These are phyloP conservation scores for Taenaris catops DNA, from an alignment of 2,888 invertebrate genomes.

Conservation along the genomic window DNA sequence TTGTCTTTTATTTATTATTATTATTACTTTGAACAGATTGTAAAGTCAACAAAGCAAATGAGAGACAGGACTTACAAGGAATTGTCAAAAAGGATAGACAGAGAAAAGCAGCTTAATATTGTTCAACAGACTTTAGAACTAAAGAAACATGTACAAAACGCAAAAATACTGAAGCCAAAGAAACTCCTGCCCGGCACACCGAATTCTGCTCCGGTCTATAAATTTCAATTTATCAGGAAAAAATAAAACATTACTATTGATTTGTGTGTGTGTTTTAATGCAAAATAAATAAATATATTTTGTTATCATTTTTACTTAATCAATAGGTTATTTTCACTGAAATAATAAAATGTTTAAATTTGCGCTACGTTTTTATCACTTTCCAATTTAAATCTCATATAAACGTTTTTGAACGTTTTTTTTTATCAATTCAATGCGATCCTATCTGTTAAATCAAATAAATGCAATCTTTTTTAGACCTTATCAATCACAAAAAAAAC, in stretches of 20 bases:
- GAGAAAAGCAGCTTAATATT: constrained; percentile 87
- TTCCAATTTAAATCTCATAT: no score
- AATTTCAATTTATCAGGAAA: constrained; percentile 91
- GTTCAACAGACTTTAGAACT: constrained; percentile 90
- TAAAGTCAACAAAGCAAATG: constrained; percentile 76
- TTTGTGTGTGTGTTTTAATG: constrained; percentile 22
- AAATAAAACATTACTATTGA: constrained; percentile 68
- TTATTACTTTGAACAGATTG: no score
- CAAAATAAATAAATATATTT: constrained; percentile 38
- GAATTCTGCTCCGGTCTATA: constrained; percentile 85
- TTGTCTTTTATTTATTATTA: no score
- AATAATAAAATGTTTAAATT: no score
- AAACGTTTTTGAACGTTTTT: no score
- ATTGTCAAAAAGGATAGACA: constrained; percentile 85
- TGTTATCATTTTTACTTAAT: no score
- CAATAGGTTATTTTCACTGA: no score
- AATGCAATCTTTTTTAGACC: no score
- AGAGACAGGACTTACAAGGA: constrained; percentile 85
- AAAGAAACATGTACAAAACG: constrained; percentile 83
- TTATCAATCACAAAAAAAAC: no score
- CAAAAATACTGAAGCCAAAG: constrained; percentile 83
- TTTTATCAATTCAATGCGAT: no score
- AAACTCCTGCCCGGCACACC: constrained; percentile 82
- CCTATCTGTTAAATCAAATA: no score
- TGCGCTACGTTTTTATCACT: no score